These are phyloP conservation scores for Vimba vimba DNA, from an alignment of 2,113 vertebrate genomes.

Conservation along the genomic window DNA sequence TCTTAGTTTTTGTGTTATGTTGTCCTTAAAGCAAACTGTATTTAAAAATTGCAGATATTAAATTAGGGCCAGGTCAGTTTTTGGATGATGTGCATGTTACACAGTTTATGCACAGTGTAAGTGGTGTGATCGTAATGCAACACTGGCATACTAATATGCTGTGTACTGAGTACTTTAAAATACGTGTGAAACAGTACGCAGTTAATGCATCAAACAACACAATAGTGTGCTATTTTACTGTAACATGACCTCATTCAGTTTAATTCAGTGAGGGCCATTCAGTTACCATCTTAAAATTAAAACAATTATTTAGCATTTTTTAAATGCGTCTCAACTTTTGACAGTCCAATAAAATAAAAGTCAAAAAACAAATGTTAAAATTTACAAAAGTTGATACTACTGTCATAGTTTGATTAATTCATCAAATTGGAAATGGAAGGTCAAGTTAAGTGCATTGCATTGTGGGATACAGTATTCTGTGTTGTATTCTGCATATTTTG, in stretches of 20 bases:
- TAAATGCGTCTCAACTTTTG: neutral
- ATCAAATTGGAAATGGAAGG: neutral
- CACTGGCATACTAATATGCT: no score
- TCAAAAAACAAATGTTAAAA: neutral
- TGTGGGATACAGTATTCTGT: neutral
- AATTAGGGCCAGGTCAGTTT: neutral
- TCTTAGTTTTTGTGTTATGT: neutral
- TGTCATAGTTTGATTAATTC: neutral
- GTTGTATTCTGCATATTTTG: neutral
- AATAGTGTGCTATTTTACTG: no score
- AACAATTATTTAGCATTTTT: no score
- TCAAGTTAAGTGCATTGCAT: neutral
- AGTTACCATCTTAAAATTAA: no score
- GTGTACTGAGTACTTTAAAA: no score
- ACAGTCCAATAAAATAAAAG: neutral
- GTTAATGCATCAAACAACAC: no score
- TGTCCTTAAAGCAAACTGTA: neutral
- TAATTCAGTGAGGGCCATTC: no score
- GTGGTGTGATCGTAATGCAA: no score
- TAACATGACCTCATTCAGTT: no score
- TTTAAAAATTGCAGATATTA: neutral
- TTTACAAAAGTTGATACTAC: neutral
- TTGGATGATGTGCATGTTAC: neutral
- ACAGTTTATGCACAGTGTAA: neutral
- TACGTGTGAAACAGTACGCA: no score